Evolutionary conservation across 2,888 invertebrate genomes (phyloP).

Genomic region (Agonum fuliginosum): DNA sequence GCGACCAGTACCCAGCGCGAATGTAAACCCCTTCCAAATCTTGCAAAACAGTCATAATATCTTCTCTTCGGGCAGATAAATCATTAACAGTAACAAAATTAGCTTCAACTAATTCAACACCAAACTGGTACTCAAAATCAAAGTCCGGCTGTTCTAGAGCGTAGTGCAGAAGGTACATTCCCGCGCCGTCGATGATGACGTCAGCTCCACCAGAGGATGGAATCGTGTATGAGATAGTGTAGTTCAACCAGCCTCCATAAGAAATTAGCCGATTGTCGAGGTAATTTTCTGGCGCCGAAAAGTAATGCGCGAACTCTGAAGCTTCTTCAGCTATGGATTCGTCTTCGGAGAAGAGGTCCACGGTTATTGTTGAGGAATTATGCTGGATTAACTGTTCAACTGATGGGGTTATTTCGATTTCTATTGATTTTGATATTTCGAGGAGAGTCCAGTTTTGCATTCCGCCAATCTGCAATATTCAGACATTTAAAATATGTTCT

Average conservation of each 20-base stretch:
- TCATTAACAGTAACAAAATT: conserved; percentile 84
- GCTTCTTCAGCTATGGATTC: conserved; percentile 69
- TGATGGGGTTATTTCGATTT: conserved; percentile 67
- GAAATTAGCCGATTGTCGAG: conserved; percentile 90
- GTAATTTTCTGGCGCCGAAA: conserved; percentile 83
- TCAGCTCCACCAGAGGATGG: conserved; percentile 76
- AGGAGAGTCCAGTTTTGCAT: conserved; percentile 83
- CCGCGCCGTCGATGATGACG: conserved; percentile 85
- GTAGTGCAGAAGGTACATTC: conserved; percentile 81
- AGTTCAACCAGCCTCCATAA: conserved; percentile 91
- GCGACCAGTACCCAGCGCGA: conserved; percentile 90
- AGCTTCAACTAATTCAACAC: conserved; percentile 83
- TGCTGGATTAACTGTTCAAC: conserved; percentile 64
- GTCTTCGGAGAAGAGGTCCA: conserved; percentile 73
- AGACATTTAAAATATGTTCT: no score
- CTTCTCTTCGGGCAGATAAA: conserved; percentile 84
- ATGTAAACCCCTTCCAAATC: conserved; percentile 89
- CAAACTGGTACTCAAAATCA: conserved; percentile 78
- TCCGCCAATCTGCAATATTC: conserved; percentile 75
- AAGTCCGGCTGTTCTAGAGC: conserved; percentile 89
- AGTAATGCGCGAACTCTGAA: conserved; percentile 78
- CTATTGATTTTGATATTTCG: conserved; percentile 73
- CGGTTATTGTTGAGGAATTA: conserved; percentile 75
- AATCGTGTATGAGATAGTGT: conserved; percentile 82
- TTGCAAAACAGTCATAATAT: conserved; percentile 91